Evolutionary conservation across 2,113 vertebrate species (phyloP).

Genomic region (Leuciscus idus): DNA sequence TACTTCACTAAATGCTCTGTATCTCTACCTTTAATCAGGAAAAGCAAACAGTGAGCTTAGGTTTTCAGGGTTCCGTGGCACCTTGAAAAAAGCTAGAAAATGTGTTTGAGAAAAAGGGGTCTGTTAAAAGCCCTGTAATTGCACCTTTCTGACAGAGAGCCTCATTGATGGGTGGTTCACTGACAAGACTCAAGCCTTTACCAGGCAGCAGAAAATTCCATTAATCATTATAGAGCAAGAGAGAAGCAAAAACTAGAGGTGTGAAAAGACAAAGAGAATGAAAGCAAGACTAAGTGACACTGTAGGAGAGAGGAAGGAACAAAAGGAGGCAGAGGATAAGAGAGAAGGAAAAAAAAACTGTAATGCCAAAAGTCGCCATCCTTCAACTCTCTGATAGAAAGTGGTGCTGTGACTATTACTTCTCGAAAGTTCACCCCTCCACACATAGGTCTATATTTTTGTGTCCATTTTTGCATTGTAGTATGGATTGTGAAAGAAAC

Average conservation of each 20-base stretch:
- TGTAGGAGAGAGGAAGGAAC: neutral
- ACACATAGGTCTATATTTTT: neutral
- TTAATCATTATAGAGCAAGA: slow-evolving; percentile 12
- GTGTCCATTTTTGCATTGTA: neutral
- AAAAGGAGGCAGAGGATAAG: neutral
- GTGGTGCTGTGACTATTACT: neutral
- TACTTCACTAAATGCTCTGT: neutral
- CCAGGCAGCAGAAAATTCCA: neutral
- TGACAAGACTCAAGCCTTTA: slow-evolving; percentile 16
- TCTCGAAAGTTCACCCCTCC: neutral
- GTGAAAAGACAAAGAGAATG: neutral
- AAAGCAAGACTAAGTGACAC: neutral
- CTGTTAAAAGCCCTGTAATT: slow-evolving; percentile 25
- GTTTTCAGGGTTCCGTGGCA: neutral
- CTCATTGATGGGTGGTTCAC: neutral
- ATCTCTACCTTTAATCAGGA: neutral
- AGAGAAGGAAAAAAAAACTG: neutral
- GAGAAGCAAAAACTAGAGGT: neutral
- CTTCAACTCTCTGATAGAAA: neutral
- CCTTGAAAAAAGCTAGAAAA: neutral
- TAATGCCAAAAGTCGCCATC: neutral
- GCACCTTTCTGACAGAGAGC: slow-evolving; percentile 16
- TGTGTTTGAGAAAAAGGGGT: slow-evolving; percentile 6
- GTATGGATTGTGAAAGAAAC: neutral
- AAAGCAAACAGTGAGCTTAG: slow-evolving; percentile 1